A percentile compares a stretch with the other conserved stretches of the same genome.
phyloP scores from a whole-genome alignment of 2,113 vertebrate species.

The Ploceus nigricollis region DNA sequence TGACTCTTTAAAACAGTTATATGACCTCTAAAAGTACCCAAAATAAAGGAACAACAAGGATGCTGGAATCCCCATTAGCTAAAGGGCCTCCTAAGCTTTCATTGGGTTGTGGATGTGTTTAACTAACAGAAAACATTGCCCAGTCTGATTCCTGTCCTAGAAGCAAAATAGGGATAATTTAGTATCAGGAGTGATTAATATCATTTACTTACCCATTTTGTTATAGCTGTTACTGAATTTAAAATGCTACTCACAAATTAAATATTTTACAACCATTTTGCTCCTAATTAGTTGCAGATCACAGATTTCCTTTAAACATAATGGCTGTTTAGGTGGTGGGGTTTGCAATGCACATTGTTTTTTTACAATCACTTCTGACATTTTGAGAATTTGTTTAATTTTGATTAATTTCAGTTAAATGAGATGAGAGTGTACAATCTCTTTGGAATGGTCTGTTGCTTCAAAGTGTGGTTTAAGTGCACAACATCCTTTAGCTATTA shows the following conservation, averaged over 20 bases:
- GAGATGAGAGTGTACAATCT: background rate
- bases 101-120: constrained; percentile 39
- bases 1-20: constrained; percentile 25
- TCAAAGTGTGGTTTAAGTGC: background rate
- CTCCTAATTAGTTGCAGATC: constrained; percentile 70
- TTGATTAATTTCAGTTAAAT: constrained; percentile 2
- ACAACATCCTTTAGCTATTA: background rate
- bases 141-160: constrained; percentile 36
- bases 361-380: constrained; percentile 31
- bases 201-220: constrained; percentile 60
- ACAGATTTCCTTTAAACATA: constrained; percentile 63
- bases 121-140: constrained; percentile 52
- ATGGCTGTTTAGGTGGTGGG: constrained; percentile 17
- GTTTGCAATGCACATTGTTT: constrained; percentile 7
- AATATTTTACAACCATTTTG: constrained; percentile 71
- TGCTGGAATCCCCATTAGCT: background rate
- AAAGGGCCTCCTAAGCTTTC: constrained; percentile 55
- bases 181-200: constrained; percentile 64
- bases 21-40: constrained; percentile 2
- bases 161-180: constrained; percentile 65
- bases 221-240: constrained; percentile 62
- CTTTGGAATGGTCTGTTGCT: background rate
- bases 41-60: constrained; percentile 30
- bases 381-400: constrained; percentile 53
- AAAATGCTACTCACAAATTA: constrained; percentile 64